Conservation (phyloP, 2,888 invertebrate genomes). For the Drosophila mulleri region DNA sequence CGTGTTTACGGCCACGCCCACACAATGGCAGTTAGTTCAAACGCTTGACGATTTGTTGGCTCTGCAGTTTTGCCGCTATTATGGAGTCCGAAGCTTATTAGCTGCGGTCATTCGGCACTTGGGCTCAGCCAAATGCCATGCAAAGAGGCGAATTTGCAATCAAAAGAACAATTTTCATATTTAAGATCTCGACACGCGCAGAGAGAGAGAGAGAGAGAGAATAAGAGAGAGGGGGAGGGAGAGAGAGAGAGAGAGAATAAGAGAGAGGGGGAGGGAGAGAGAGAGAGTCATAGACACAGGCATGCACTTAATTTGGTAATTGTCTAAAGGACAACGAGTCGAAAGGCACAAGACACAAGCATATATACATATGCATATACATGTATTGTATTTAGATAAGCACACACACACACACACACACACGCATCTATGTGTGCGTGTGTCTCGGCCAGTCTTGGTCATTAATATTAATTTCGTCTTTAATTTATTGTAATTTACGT, state of each 20-base stretch:
- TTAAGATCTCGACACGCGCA: slow-evolving; percentile 50
- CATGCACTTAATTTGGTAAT: slow-evolving; percentile 77
- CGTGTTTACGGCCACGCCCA: neutral
- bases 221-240: neutral
- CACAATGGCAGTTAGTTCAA: slow-evolving; percentile 53
- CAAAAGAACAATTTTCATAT: slow-evolving; percentile 73
- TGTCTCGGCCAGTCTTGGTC: slow-evolving; percentile 61
- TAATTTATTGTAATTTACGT: slow-evolving; percentile 81
- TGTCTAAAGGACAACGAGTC: slow-evolving; percentile 51
- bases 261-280: neutral
- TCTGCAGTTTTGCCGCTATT: slow-evolving; percentile 46
- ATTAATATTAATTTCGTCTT: slow-evolving; percentile 80
- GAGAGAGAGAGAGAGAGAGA: neutral
- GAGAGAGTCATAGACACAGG: slow-evolving; percentile 22
- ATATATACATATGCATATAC: neutral
- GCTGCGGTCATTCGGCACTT: slow-evolving; percentile 33
- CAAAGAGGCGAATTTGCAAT: slow-evolving; percentile 69
- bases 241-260: neutral
- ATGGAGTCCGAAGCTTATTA: slow-evolving; percentile 61
- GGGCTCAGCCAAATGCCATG: slow-evolving; percentile 51
- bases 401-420: neutral
- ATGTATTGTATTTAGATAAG: slow-evolving; percentile 1
- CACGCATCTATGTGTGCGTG: slow-evolving; percentile 22
- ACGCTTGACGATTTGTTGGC: slow-evolving; percentile 63
- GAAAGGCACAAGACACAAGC: slow-evolving; percentile 1